Evolutionary conservation across 1,140 invertebrate genomes (phyloP), one percentile per base, ranked within the genome.

Genomic region (Drosophila orena): DNA sequence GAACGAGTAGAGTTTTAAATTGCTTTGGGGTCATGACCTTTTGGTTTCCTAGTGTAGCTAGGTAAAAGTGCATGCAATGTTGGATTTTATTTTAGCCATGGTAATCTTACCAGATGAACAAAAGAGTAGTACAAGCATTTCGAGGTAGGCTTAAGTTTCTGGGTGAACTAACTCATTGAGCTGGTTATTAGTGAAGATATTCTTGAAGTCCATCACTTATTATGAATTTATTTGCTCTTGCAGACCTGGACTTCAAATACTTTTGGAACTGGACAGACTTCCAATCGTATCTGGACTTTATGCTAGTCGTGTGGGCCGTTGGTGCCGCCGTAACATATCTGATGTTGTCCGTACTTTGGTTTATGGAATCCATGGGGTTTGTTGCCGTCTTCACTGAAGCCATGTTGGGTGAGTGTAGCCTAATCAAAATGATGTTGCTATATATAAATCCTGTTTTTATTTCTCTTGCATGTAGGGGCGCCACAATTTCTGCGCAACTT

Each of bases 251-350:
- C 90, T 93, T 94, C 81, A 96, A 95, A 88, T 96, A 97, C 93
- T 99, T 99, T 94, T 99, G 99, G 99, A 96, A 97, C 91, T 99
- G 99, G 99, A 99, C 98, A 62, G 98, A 99, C 93, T 99, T 99
- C 92, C 96, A 97, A 91, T 99, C 98, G 46, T 99, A 99, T 89
- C 85, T 99, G 66, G 96, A 99, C 90, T 99, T 98, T 91, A 96
- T 98, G 93, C 92, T 97, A 49, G 94, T 97, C 2, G 98, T 99
- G 93, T 96, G 96, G 55, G 94, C 96, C 15, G 91, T 96, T 6
- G 95, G 97, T 22, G 96, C 97, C 38, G 92, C 97, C 17, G 88
- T 98, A 30, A 99, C 98, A 91, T 99, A 97, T 93, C 88, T 99
- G 42, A 95, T 99, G 89, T 94, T 98, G 57, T 95, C 97, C 77